Evolutionary conservation across 2,113 vertebrate genomes (phyloP), one percentile per base, ranked within the genome.

Genomic region (Mandrillus leucophaeus): DNA sequence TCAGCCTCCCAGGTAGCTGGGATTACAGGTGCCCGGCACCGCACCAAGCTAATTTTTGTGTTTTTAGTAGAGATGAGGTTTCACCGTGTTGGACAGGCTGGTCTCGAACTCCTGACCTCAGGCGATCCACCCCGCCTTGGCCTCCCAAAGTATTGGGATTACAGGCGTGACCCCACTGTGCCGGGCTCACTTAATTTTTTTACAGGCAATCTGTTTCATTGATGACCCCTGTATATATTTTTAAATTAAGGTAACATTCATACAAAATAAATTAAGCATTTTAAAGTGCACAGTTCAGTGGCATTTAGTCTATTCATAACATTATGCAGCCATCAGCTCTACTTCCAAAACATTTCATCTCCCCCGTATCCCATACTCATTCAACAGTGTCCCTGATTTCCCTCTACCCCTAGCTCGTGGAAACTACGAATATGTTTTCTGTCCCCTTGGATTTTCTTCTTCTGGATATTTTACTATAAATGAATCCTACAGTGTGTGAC

Each of bases 381-480:
- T 16, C 80, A 43, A 70, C 9, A 82, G 45, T 14, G 2, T 22
- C 22, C 10, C 14, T 1, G 12, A 1, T 50, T 43, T 52, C 11
- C 3, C 3, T 38, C 57, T 45, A 32, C 6, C 25, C 16, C 6
- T 27, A 35, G 66, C 13, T 79, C 17, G 12, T 59, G 68, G 73
- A 40, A 93, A 43, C 16, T 27, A n/a, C 40, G 48, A 48, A 27
- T 52, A 73, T 5, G 32, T 48, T 81, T 68, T 93, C 86, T 93
- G 40, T 70, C 86, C 66, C 73, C 16, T 4, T 32, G 84, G 57
- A 57, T 90, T 90, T 75, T 52, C 38, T 52, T 78, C 52, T 43
- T 84, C 23, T 61, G 45, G 57, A 59, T n/a, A 50, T 48, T 48
- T 92, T 86, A 83, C 79, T 55, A 61, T 88, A 92, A 93, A 95